Percentiles rank a stretch among this genome's conserved stretches.
Conservation (phyloP, 2,888 invertebrate genomes). For the Eupithecia dodoneata region DNA sequence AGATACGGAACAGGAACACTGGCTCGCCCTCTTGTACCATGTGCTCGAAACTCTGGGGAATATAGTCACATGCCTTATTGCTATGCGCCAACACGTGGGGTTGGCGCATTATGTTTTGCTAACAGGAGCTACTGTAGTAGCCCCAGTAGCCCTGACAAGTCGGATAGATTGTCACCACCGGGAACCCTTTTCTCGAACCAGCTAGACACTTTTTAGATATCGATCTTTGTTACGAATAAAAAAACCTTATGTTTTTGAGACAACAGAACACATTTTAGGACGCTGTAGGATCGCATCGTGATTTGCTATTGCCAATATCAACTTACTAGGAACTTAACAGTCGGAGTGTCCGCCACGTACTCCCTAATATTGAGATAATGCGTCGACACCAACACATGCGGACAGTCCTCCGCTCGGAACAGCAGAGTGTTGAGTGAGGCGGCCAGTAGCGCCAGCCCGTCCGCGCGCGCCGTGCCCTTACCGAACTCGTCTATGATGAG, state of each 20-base stretch:
- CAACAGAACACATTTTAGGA: neutral
- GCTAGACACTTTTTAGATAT: no score
- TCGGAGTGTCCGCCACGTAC: conserved; percentile 81
- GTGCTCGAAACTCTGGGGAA: conserved; percentile 82
- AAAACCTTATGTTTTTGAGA: neutral
- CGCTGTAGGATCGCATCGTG: neutral
- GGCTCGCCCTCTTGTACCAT: conserved; percentile 83
- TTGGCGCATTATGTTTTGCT: neutral
- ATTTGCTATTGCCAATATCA: neutral
- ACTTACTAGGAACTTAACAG: conserved; percentile 82
- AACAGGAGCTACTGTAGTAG: no score
- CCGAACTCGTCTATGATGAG: conserved; percentile 96
- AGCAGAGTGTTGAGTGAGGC: conserved; percentile 87
- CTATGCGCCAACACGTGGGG: neutral
- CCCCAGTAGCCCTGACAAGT: no score
- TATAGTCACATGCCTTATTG: neutral
- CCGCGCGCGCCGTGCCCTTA: conserved; percentile 89
- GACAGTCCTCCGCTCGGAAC: conserved; percentile 82
- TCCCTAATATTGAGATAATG: conserved; percentile 88
- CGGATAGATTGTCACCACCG: no score
- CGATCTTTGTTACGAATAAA: no score
- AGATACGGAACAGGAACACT: conserved; percentile 87
- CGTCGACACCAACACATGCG: conserved; percentile 90
- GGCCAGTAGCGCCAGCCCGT: conserved; percentile 89
- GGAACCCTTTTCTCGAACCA: no score